A percentile compares a stretch with the other conserved stretches of the same genome.
phyloP scores from a whole-genome alignment of 1,140 invertebrate species.

The Kradibia gibbosae region DNA sequence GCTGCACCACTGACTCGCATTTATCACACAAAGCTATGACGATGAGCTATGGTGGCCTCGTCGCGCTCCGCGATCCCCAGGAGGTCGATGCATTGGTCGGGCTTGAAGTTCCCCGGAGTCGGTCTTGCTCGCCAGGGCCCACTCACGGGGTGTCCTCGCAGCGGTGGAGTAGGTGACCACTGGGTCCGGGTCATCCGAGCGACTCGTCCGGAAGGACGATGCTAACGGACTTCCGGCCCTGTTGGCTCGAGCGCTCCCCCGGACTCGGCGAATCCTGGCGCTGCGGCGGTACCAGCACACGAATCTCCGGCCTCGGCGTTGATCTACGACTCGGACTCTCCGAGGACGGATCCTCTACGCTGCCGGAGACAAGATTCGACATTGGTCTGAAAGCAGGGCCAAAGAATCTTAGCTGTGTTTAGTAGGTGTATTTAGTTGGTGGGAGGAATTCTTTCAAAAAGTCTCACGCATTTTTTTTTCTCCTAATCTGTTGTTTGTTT shows the following conservation, averaged over 20 bases:
- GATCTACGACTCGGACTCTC: slow-evolving; percentile 32
- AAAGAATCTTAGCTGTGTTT: background rate
- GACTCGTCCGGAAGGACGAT: slow-evolving; percentile 67
- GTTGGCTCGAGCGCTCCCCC: background rate
- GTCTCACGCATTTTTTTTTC: too few species aligned
- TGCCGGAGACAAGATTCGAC: slow-evolving; percentile 36
- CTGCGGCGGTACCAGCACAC: slow-evolving; percentile 65
- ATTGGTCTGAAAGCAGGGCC: background rate
- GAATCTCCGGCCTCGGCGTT: slow-evolving; percentile 63
- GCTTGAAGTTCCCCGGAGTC: too few species aligned
- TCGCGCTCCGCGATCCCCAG: too few species aligned
- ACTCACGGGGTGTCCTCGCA: too few species aligned
- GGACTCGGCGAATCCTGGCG: slow-evolving; percentile 17
- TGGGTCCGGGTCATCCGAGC: slow-evolving; percentile 64
- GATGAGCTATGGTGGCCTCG: too few species aligned
- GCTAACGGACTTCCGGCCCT: slow-evolving; percentile 68
- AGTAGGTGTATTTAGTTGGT: too few species aligned
- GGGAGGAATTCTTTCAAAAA: too few species aligned
- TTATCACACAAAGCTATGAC: too few species aligned
- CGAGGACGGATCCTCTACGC: background rate
- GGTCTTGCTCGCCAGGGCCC: too few species aligned
- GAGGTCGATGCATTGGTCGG: too few species aligned
- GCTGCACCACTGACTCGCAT: too few species aligned
- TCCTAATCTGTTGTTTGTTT: too few species aligned
- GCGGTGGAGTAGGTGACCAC: slow-evolving; percentile 62